Percentiles rank a stretch among this genome's conserved stretches.
Evolutionary conservation across 2,888 invertebrate genomes (phyloP).

Genomic region (Beris chalybata): DNA sequence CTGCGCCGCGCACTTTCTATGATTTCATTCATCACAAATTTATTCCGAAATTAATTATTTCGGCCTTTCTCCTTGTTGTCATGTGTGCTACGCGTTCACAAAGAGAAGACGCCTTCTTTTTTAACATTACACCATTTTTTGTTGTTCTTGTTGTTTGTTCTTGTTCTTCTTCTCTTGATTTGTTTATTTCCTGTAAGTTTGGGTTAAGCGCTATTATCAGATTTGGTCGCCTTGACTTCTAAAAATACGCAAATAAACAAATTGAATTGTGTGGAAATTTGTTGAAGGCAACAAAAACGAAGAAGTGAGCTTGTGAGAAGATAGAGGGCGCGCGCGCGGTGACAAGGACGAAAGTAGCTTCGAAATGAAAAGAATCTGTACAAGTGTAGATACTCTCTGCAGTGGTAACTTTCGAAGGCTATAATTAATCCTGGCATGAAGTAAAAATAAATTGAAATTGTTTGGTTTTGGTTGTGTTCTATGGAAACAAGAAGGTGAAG

Average conservation of each 20-base stretch:
- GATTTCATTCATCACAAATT: too few species aligned
- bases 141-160: background rate
- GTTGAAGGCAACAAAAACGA: background rate
- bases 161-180: background rate
- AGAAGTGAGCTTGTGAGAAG: background rate
- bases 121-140: background rate
- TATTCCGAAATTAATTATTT: too few species aligned
- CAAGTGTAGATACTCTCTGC: slow-evolving; percentile 5
- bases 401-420: background rate
- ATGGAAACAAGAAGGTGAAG: too few species aligned
- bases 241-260: slow-evolving; percentile 15
- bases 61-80: too few species aligned
- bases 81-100: too few species aligned
- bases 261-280: slow-evolving; percentile 15
- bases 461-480: too few species aligned
- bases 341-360: background rate
- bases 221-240: slow-evolving; percentile 23
- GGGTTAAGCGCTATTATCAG: slow-evolving; percentile 19
- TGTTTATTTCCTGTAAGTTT: slow-evolving; percentile 9
- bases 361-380: background rate
- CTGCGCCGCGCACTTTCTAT: too few species aligned
- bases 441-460: too few species aligned
- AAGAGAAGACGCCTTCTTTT: background rate
- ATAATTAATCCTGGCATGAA: background rate
- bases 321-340: background rate